Evolutionary conservation across 2,797 vertebrate species (phyloP), one percentile per base, ranked within the genome.

Genomic region (Sebastes kiyomatsui): DNA sequence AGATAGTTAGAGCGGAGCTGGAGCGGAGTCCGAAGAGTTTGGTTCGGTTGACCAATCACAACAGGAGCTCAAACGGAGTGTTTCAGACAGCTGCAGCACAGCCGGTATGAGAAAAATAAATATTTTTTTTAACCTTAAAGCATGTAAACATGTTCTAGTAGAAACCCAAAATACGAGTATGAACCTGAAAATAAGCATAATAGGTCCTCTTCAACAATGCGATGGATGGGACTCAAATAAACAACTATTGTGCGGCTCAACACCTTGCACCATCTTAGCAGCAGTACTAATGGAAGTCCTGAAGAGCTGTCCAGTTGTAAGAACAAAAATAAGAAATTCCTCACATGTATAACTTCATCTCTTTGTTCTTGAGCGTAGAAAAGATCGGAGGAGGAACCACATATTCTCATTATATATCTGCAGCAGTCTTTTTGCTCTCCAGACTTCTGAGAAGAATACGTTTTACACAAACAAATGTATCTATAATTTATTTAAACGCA

Each of bases 401-500:
- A 25, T 62, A 10, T n/a, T 9, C 12, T 18, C 42, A 11, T 75
- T 54, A 60, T 23, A 69, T 23, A 67, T 65, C 22, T 7, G 2
- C 46, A 33, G 28, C 2, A 11, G 13, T 23, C n/a, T 16, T 87
- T 75, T 75, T 55, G 14, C 81, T 79, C 13, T n/a, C 49, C 4
- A 35, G 35, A 56, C 64, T 62, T 52, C 14, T 32, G 52, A 54
- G 25, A 74, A 65, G 42, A 83, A 67, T 33, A 23, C 11, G 2
- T 58, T 23, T 81, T 72, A 80, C 62, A 77, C 46, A 75, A 85
- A 79, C 64, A 42, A 76, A 55, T 25, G 16, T 28, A 67, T 84
- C 49, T 54, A 81, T 92, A 22, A 79, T 86, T 89, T 61, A 86
- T 91, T 84, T 23, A 82, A 79, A 85, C 3, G 9, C 65, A 72